These are phyloP conservation scores for Poecilia latipinna DNA, from an alignment of 2,113 vertebrate genomes.

Conservation along the genomic window DNA sequence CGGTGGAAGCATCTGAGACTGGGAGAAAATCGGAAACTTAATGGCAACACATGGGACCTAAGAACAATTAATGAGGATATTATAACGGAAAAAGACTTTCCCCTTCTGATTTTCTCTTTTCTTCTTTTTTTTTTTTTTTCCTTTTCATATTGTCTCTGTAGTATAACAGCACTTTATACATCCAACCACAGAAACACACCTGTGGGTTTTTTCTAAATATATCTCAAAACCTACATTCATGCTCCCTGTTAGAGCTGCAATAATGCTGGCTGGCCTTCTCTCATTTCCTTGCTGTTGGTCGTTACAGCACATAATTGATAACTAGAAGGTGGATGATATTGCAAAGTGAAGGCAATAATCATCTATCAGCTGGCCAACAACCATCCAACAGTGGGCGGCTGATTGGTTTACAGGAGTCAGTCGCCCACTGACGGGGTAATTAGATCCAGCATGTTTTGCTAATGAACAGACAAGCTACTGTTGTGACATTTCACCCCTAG, in stretches of 20 bases:
- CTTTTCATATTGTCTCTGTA: background rate
- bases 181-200: too few species aligned
- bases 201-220: background rate
- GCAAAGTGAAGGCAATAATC: slow-evolving; percentile 44
- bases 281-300: background rate
- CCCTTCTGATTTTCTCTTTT: too few species aligned
- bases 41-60: background rate
- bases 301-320: slow-evolving; percentile 39
- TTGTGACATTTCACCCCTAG: background rate
- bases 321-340: slow-evolving; percentile 35
- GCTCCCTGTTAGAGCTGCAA: slow-evolving; percentile 12
- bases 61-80: background rate
- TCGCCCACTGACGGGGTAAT: slow-evolving; percentile 9
- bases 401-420: slow-evolving; percentile 29
- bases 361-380: slow-evolving; percentile 40
- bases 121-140: background rate
- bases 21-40: background rate
- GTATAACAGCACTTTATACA: background rate
- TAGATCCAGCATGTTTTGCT: background rate
- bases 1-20: background rate
- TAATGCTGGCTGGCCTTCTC: slow-evolving; percentile 9
- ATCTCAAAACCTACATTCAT: background rate
- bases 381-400: slow-evolving; percentile 28
- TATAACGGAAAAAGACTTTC: background rate
- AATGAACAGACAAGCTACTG: background rate